Base-by-base conservation (phyloP, 2,797 vertebrate species). In the Acanthurus tractus region DNA sequence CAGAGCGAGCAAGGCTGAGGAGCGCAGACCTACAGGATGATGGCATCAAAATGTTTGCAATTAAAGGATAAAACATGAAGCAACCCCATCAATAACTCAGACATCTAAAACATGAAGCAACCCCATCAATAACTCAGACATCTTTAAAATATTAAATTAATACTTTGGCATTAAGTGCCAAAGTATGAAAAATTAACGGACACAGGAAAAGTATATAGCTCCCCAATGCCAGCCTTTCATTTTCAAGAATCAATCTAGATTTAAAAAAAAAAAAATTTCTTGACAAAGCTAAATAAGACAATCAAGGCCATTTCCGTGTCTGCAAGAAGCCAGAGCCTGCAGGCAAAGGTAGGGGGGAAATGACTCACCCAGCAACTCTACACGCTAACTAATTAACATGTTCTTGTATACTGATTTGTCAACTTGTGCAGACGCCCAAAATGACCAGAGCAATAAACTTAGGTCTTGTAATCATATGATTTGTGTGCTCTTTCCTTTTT, bases 1-100 rank as follows among this genome's bases (percentile, higher is more conserved):
- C 87, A 98, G 82, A 56, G 95, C 95, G 17, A 99, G 95, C 83
- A 99, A 93, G 65, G 97, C 95, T 9, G 95, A 96, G 20, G 96
- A 95, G 68, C 96, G 96, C 18, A 97, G 93, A 88, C 96, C 98
- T 98, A 23, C 1, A 22, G 13, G 56, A 79, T 6, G 46, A 66
- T 0, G 23, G 1, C 2, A 54, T 0, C 13, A 25, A 22, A 52
- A 45, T 1, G 3, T 53, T 66, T 38, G n/a, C 18, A 34, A 46
- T 22, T 22, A 15, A 52, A 29, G 36, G 2, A 54, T 1, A 13
- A 46, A 50, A 40, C 9, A 11, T 38, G n/a, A 40, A 25, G 8
- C 50, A 15, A 6, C 9, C 5, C 2, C 10, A 46, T 46, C 7
- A 57, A 57, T 8, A 63, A 63, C n/a, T 50, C 2, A 4, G 13